Base-by-base conservation (phyloP, 2,888 invertebrate species). In the Drosophila ezoana region DNA sequence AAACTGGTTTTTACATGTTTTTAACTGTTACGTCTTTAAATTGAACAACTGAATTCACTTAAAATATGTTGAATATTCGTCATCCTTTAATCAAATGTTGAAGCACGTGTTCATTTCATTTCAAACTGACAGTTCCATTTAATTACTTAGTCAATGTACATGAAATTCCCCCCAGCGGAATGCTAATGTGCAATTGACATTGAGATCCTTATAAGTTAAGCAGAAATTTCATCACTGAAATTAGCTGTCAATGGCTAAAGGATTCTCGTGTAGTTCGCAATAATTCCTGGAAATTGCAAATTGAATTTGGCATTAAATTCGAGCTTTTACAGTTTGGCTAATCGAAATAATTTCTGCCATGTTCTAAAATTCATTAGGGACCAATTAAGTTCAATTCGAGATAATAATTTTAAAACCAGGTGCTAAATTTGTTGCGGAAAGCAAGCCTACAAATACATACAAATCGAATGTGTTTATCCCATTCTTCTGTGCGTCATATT, bases 121-220 rank as follows among this genome's bases (percentile, higher is more conserved):
- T 59, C 43, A 54, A 60, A 57, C 47, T 66, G 71, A 71, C 75
- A 71, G 45, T 43, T 71, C 47, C 20, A 71, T 66, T 63, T 71
- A 75, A 71, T 75, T 71, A 75, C 56, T 60, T 56, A 20, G 23
- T 41, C 51, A 33, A 23, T 62, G 47, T 41, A 41, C 35, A 23
- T 18, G 28, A n/a, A 53, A 38, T 38, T 35, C 6, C 13, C 33
- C 69, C 44, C 48, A 38, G 53, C 44, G 59, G 41, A 11, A 57
- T n/a, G 52, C 32, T 18, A 40, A 33, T 56, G 38, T 57, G 38
- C 51, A 45, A 35, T 51, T 38, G 33, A 32, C 54, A 62, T 43
- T 18, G 38, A 64, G 54, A 52, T 54, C 54, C 40, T 40, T 41
- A 48, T 13, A 51, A 54, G 45, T 44, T 28, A 16, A 67, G 52